A percentile compares a stretch with the other conserved stretches of the same genome.
Evolutionary conservation across 2,113 vertebrate species (phyloP).

Genomic region (Hiodon tergisus): DNA sequence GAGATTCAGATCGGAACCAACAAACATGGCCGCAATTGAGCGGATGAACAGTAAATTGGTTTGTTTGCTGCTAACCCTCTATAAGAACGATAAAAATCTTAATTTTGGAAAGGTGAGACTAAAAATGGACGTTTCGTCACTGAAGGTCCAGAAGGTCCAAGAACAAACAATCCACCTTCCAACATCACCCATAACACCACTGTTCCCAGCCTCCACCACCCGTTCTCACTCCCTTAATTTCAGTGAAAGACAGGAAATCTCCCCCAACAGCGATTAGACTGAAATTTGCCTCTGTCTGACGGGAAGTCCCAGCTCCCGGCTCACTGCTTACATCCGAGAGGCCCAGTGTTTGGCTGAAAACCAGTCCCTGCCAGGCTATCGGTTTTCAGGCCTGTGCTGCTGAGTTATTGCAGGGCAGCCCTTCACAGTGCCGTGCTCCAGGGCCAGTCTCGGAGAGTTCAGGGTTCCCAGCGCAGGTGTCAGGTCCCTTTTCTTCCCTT

Average conservation of each 20-base stretch:
- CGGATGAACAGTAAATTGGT: too few species aligned
- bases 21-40: too few species aligned
- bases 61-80: too few species aligned
- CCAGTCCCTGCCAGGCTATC: slow-evolving; percentile 57
- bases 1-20: too few species aligned
- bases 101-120: too few species aligned
- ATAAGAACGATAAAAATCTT: too few species aligned
- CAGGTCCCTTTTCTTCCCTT: slow-evolving; percentile 41
- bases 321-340: slow-evolving; percentile 37
- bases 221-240: slow-evolving; percentile 17
- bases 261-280: slow-evolving; percentile 50
- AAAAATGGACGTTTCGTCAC: too few species aligned
- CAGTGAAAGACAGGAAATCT: slow-evolving; percentile 64
- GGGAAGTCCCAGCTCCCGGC: slow-evolving; percentile 45
- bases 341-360: slow-evolving; percentile 56
- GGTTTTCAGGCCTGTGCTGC: slow-evolving; percentile 54
- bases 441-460: neutral
- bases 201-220: slow-evolving; percentile 14
- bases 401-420: slow-evolving; percentile 58
- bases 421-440: slow-evolving; percentile 39
- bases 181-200: slow-evolving; percentile 32
- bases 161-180: slow-evolving; percentile 12
- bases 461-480: slow-evolving; percentile 41
- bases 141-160: neutral
- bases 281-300: slow-evolving; percentile 58